A percentile compares a stretch with the other conserved stretches of the same genome.
These are phyloP conservation scores for Mycogona germanica DNA, from an alignment of 2,888 invertebrate species.

Conservation along the genomic window DNA sequence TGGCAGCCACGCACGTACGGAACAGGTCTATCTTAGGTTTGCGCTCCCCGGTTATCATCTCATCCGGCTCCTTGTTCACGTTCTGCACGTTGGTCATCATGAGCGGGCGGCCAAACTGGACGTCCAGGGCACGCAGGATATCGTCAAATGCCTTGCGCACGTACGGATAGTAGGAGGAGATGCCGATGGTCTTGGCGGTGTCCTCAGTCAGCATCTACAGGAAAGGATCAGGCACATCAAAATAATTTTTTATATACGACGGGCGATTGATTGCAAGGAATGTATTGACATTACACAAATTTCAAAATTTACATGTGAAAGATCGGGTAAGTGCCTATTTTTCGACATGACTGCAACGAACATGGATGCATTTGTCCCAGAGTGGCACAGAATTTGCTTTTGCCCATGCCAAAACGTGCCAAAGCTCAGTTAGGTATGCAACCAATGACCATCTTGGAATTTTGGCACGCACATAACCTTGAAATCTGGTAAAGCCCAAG, in stretches of 20 bases:
- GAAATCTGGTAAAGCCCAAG: too few relatives aligned
- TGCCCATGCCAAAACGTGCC: too few relatives aligned
- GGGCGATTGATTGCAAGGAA: too few relatives aligned
- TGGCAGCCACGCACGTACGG: slow-evolving; percentile 95
- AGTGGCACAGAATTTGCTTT: too few relatives aligned
- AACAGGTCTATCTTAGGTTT: slow-evolving; percentile 97
- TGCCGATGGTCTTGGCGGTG: slow-evolving; percentile 90
- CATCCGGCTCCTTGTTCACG: slow-evolving; percentile 83
- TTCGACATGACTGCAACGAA: too few relatives aligned
- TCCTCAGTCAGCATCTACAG: slow-evolving; percentile 78
- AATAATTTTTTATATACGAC: too few relatives aligned
- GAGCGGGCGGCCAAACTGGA: slow-evolving; percentile 90
- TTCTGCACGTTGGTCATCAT: slow-evolving; percentile 96
- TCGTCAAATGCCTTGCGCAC: slow-evolving; percentile 92
- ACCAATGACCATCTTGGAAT: too few relatives aligned
- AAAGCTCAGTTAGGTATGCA: too few relatives aligned
- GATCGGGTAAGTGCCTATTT: too few relatives aligned
- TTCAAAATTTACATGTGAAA: too few relatives aligned
- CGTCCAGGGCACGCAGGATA: slow-evolving; percentile 83
- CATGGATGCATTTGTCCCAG: too few relatives aligned
- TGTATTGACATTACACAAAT: neutral
- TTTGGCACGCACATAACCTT: too few relatives aligned
- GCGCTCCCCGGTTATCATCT: slow-evolving; percentile 86
- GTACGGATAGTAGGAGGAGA: slow-evolving; percentile 92
- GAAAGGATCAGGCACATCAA: neutral